These are phyloP conservation scores for Sycophila sp. DNA, from an alignment of 1,140 invertebrate species.

Conservation along the genomic window DNA sequence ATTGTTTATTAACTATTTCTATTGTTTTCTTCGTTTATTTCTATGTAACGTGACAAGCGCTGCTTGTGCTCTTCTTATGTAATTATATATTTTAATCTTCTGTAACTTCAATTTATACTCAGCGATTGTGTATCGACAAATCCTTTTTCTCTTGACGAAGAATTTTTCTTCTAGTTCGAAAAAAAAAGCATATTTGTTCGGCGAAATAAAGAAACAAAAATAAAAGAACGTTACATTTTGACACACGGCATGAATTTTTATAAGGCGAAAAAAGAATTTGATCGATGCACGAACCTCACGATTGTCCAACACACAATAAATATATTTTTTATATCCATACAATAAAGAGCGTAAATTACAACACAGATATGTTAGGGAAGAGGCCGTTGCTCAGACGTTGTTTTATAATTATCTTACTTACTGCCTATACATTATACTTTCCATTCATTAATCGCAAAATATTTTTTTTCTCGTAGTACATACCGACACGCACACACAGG, in stretches of 20 bases:
- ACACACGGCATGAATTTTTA: neutral
- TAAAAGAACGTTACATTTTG: too few species aligned
- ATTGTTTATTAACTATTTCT: neutral
- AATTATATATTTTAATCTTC: too few species aligned
- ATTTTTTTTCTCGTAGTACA: neutral
- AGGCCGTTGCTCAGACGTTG: constrained; percentile 45
- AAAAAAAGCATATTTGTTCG: too few species aligned
- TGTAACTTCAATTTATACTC: neutral
- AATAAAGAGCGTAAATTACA: constrained; percentile 46
- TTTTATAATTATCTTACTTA: constrained; percentile 24
- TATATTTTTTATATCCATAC: constrained; percentile 46
- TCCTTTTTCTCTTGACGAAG: too few species aligned
- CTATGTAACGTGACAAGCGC: neutral
- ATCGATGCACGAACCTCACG: constrained; percentile 5
- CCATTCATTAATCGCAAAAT: neutral
- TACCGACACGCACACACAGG: too few species aligned
- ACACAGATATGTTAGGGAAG: constrained; percentile 55
- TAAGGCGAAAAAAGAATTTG: neutral
- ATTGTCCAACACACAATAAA: constrained; percentile 24
- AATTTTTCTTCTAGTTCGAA: too few species aligned
- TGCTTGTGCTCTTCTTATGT: neutral
- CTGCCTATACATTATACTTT: constrained; percentile 21
- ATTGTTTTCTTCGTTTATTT: neutral
- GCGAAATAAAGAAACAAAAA: too few species aligned
- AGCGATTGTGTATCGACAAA: neutral